Conservation (phyloP, 2,888 invertebrate genomes). For the Microctonus hyperodae region DNA sequence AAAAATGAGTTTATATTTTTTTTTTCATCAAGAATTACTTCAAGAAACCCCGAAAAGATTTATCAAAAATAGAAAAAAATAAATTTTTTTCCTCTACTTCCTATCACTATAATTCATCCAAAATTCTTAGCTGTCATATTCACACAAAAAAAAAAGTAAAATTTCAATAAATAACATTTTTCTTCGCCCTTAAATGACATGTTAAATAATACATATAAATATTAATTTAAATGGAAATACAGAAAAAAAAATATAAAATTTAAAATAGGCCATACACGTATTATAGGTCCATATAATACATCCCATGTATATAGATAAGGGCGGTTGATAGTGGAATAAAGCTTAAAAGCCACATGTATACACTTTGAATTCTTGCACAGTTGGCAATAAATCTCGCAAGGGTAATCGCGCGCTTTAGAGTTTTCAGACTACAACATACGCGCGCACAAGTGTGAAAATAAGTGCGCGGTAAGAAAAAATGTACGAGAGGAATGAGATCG, state of each 20-base stretch:
- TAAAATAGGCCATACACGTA: background rate
- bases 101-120: too few species aligned
- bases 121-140: too few species aligned
- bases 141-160: too few species aligned
- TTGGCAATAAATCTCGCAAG: background rate
- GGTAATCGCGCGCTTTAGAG: background rate
- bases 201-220: background rate
- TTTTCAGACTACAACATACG: background rate
- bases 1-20: conserved; percentile 19
- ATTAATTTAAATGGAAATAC: background rate
- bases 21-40: conserved; percentile 30
- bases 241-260: background rate
- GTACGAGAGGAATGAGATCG: conserved; percentile 11
- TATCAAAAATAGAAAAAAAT: too few species aligned
- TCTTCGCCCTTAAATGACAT: too few species aligned
- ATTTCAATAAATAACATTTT: too few species aligned
- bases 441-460: background rate
- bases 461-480: conserved; percentile 4
- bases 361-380: background rate
- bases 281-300: background rate
- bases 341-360: background rate
- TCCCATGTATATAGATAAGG: background rate
- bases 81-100: too few species aligned
- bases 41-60: background rate
- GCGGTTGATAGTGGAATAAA: background rate